Conservation (phyloP, 2,113 vertebrate species). For the Trogon melanurus region DNA sequence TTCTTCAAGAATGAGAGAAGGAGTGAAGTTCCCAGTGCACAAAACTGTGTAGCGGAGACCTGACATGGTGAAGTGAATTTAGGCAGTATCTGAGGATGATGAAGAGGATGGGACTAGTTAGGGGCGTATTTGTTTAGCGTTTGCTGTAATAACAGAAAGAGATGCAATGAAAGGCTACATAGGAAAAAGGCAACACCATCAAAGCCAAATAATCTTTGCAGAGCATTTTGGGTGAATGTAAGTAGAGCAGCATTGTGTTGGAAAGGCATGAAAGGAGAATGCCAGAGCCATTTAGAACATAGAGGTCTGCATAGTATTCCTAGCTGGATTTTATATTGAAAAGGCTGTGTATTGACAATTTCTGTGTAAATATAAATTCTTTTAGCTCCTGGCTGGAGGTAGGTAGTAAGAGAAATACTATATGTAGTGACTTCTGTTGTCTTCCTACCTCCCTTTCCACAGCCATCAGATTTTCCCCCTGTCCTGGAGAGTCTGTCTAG, state of each 20-base stretch:
- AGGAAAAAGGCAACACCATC: neutral
- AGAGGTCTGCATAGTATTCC: neutral
- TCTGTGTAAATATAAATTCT: neutral
- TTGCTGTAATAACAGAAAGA: neutral
- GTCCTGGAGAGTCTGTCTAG: neutral
- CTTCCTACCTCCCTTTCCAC: neutral
- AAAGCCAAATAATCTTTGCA: neutral
- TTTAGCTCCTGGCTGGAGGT: neutral
- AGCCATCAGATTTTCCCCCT: neutral
- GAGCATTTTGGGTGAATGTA: neutral
- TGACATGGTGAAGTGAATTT: neutral
- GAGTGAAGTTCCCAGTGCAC: neutral
- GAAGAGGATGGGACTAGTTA: neutral
- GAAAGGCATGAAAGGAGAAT: neutral
- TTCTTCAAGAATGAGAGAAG: neutral
- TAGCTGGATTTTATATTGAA: neutral
- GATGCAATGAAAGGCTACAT: neutral
- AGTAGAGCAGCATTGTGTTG: neutral
- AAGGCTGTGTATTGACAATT: neutral
- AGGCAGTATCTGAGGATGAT: neutral
- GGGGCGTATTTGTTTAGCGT: neutral
- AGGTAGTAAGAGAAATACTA: neutral
- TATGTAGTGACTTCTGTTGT: neutral
- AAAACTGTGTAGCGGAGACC: neutral
- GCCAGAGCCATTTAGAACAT: neutral